Evolutionary conservation across 2,888 invertebrate species (phyloP).

Genomic region (Leptarthrus brevirostris): DNA sequence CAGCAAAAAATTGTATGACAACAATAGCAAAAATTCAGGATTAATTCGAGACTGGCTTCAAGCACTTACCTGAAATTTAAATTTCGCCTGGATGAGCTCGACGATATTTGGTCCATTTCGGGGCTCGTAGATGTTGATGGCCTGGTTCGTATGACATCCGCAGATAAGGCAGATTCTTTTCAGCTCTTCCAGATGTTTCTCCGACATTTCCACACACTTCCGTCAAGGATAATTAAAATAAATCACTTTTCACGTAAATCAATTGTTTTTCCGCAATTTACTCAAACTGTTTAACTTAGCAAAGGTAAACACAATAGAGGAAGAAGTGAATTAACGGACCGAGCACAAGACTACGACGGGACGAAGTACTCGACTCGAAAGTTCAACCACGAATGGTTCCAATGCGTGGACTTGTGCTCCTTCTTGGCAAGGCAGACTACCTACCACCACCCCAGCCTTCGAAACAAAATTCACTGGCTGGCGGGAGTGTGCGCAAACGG

Average conservation of each 20-base stretch:
- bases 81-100: constrained; percentile 66
- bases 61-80: constrained; percentile 65
- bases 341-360: neutral
- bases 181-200: constrained; percentile 60
- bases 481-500: constrained; percentile 28
- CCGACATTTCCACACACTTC: constrained; percentile 57
- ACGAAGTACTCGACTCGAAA: neutral
- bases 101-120: constrained; percentile 66
- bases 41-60: neutral
- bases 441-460: neutral
- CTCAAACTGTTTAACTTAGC: neutral
- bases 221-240: neutral
- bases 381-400: neutral
- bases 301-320: neutral
- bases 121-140: constrained; percentile 66
- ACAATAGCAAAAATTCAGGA: neutral
- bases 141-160: constrained; percentile 66
- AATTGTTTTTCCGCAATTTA: neutral
- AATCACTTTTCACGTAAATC: neutral
- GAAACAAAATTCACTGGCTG: neutral
- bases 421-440: neutral
- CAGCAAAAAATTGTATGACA: neutral
- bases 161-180: constrained; percentile 67
- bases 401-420: neutral
- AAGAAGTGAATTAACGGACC: neutral